A percentile compares a stretch with the other conserved stretches of the same genome.
phyloP scores from a whole-genome alignment of 2,888 invertebrate species.

The Lydus trimaculatus region DNA sequence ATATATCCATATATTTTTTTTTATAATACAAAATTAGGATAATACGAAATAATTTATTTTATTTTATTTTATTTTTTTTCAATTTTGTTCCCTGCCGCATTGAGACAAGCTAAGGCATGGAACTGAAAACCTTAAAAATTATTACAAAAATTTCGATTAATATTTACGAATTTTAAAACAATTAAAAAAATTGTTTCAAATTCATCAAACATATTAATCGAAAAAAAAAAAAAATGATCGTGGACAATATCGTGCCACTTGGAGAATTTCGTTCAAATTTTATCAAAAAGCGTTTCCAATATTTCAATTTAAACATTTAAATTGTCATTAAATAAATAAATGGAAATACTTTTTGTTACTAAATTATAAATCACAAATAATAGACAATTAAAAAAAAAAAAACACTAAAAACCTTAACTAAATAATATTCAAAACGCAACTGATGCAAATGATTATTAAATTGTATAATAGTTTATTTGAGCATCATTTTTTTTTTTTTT shows the following conservation, averaged over 20 bases:
- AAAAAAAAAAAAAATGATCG: no score
- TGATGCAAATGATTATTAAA: neutral
- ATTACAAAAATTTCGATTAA: neutral
- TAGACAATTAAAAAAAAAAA: conserved; percentile 9
- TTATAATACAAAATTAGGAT: neutral
- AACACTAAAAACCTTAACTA: conserved; percentile 19
- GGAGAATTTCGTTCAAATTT: neutral
- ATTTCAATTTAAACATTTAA: neutral
- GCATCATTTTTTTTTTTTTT: conserved; percentile 42
- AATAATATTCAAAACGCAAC: neutral
- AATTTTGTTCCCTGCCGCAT: conserved; percentile 38
- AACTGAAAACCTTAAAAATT: conserved; percentile 20
- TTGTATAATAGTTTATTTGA: conserved; percentile 37
- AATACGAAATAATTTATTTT: no score
- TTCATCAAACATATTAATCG: conserved; percentile 11
- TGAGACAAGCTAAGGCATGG: conserved; percentile 39
- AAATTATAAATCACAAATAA: conserved; percentile 24
- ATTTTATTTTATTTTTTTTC: no score
- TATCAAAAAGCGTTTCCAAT: conserved; percentile 12
- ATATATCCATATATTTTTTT: no score
- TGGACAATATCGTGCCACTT: neutral
- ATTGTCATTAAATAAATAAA: neutral
- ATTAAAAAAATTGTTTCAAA: neutral
- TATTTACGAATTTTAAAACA: neutral
- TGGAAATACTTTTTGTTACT: conserved; percentile 19